Evolutionary conservation across 2,113 vertebrate species (phyloP).

Genomic region (Chaenocephalus aceratus): DNA sequence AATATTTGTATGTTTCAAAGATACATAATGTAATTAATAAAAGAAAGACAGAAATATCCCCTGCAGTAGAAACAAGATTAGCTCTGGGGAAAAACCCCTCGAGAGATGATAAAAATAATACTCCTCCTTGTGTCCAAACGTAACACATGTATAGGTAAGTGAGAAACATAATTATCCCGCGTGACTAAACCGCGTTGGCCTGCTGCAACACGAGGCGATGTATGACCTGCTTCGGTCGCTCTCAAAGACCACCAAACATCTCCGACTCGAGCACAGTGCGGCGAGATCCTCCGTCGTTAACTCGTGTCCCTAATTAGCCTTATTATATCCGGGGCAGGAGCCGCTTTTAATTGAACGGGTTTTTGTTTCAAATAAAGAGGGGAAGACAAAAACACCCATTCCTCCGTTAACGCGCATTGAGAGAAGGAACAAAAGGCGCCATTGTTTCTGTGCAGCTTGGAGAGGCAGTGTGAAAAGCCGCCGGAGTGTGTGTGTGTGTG

Average conservation of each 20-base stretch:
- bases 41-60: too few species aligned
- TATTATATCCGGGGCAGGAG: slow-evolving; percentile 81
- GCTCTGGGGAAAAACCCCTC: neutral
- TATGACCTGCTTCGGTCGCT: slow-evolving; percentile 49
- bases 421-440: slow-evolving; percentile 76
- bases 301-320: slow-evolving; percentile 82
- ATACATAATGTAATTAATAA: too few species aligned
- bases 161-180: neutral
- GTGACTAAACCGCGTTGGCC: slow-evolving; percentile 27
- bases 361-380: slow-evolving; percentile 60
- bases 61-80: neutral
- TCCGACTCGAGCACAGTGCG: slow-evolving; percentile 63
- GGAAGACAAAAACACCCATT: slow-evolving; percentile 73
- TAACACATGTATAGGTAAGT: neutral
- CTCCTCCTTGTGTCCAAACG: neutral
- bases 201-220: slow-evolving; percentile 32
- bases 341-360: slow-evolving; percentile 79
- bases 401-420: slow-evolving; percentile 80
- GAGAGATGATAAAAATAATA: neutral
- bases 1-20: neutral
- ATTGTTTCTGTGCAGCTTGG: slow-evolving; percentile 78
- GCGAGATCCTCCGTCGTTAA: slow-evolving; percentile 66
- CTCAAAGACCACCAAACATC: slow-evolving; percentile 65
- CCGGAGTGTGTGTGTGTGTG: slow-evolving; percentile 14
- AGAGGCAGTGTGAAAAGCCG: slow-evolving; percentile 75